phyloP scores from a whole-genome alignment of 2,888 invertebrate genomes.

The Ecdyonurus torrentis region DNA sequence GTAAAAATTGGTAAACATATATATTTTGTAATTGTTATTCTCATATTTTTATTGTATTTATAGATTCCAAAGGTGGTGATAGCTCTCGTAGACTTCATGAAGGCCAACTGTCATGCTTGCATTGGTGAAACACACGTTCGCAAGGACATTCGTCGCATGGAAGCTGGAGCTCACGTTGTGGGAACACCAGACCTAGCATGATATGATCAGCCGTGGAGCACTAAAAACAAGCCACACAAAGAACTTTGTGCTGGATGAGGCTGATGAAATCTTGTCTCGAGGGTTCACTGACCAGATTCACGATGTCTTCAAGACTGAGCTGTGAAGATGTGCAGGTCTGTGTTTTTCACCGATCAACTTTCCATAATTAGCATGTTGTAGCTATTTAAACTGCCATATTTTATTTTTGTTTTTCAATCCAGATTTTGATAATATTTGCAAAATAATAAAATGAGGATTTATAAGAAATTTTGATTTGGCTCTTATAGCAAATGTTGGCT shows the following conservation, averaged over 20 bases:
- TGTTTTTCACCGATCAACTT: too few species aligned
- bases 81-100: too few species aligned
- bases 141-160: too few species aligned
- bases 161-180: too few species aligned
- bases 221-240: slow-evolving; percentile 68
- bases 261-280: slow-evolving; percentile 99
- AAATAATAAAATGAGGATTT: not conserved
- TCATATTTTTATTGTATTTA: too few species aligned
- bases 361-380: not conserved
- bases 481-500: not conserved
- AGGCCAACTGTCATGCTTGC: too few species aligned
- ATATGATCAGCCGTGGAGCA: too few species aligned
- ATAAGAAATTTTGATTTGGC: not conserved
- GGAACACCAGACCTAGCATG: too few species aligned
- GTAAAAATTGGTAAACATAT: too few species aligned
- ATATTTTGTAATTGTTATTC: too few species aligned
- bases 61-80: too few species aligned
- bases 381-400: not conserved
- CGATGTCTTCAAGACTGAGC: slow-evolving; percentile 90
- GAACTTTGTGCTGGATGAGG: slow-evolving; percentile 96
- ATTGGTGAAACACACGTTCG: too few species aligned
- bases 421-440: not conserved
- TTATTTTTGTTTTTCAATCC: not conserved
- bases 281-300: slow-evolving; percentile 99
- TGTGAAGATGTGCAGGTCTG: slow-evolving; percentile 71